Percentiles rank a stretch among this genome's conserved stretches.
Conservation (phyloP, 37 sponge, comb jelly and placozoan species). For the Diacarnus erythraeanus region DNA sequence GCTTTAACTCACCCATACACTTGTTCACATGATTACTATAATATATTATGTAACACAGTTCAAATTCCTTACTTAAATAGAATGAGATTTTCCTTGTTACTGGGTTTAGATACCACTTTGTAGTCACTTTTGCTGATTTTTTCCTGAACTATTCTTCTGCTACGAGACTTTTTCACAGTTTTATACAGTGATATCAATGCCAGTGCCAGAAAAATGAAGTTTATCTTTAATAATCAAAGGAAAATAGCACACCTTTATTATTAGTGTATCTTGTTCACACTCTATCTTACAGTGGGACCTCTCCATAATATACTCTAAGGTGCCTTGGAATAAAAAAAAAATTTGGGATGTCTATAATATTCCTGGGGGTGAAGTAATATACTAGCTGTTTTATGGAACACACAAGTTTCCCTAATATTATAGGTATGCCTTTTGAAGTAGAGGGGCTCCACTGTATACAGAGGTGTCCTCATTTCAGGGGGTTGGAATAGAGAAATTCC, state of each 20-base stretch:
- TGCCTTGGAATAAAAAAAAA: not conserved
- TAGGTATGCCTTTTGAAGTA: no score
- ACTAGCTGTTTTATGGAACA: no score
- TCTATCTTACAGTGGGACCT: not conserved
- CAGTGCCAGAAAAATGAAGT: constrained; percentile 1
- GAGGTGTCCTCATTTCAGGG: no score
- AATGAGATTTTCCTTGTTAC: not conserved
- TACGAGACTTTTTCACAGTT: not conserved
- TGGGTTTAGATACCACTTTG: not conserved
- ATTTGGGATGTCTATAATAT: not conserved
- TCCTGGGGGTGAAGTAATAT: no score
- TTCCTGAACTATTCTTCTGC: not conserved
- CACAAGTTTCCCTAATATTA: no score
- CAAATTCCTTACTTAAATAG: not conserved
- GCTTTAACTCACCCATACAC: no score
- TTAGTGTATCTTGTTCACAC: no score
- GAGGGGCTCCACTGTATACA: no score
- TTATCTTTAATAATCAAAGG: not conserved
- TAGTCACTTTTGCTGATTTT: not conserved
- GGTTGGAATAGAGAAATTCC: no score
- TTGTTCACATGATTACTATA: no score
- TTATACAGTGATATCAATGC: not conserved
- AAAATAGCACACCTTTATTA: no score
- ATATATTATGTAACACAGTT: not conserved
- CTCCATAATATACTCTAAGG: not conserved